Percentiles rank a stretch among this genome's conserved stretches.
Evolutionary conservation across 2,888 invertebrate genomes (phyloP).

Genomic region (Oscheius sp.): DNA sequence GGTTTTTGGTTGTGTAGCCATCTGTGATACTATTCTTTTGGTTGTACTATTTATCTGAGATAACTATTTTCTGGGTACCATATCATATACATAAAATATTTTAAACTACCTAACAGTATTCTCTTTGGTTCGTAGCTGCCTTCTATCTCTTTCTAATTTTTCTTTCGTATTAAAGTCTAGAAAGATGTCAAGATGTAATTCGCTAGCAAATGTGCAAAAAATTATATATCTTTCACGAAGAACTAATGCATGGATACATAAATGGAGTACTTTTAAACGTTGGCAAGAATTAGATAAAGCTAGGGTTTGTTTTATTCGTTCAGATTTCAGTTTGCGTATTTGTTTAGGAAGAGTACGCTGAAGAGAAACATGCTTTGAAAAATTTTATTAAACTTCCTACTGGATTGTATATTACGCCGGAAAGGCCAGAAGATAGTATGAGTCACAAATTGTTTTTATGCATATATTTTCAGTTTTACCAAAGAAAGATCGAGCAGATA

Average conservation of each 20-base stretch:
- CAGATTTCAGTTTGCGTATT: no score
- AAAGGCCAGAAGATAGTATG: slow-evolving; percentile 46
- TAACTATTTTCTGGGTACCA: not conserved
- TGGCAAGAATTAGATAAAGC: slow-evolving; percentile 55
- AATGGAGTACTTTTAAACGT: slow-evolving; percentile 46
- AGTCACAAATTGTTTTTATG: not conserved
- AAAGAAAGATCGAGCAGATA: slow-evolving; percentile 63
- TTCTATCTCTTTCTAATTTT: no score
- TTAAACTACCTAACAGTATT: not conserved
- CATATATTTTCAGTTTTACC: slow-evolving; percentile 49
- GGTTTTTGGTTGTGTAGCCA: slow-evolving; percentile 25
- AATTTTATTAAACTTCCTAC: slow-evolving; percentile 58
- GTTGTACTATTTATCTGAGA: slow-evolving; percentile 6
- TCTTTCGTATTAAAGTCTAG: not conserved
- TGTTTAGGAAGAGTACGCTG: slow-evolving; percentile 46
- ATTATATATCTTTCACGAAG: slow-evolving; percentile 1
- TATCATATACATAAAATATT: not conserved
- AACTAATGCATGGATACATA: slow-evolving; percentile 27
- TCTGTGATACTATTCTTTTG: slow-evolving; percentile 20
- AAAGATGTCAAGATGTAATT: not conserved
- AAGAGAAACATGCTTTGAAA: slow-evolving; percentile 47
- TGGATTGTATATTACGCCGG: slow-evolving; percentile 64
- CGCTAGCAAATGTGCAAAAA: not conserved
- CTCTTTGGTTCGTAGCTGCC: not conserved
- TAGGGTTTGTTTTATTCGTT: slow-evolving; percentile 18